Evolutionary conservation across 1,140 invertebrate species (phyloP), one percentile per base, ranked within the genome.

Genomic region (Oreohelix idahoensis): DNA sequence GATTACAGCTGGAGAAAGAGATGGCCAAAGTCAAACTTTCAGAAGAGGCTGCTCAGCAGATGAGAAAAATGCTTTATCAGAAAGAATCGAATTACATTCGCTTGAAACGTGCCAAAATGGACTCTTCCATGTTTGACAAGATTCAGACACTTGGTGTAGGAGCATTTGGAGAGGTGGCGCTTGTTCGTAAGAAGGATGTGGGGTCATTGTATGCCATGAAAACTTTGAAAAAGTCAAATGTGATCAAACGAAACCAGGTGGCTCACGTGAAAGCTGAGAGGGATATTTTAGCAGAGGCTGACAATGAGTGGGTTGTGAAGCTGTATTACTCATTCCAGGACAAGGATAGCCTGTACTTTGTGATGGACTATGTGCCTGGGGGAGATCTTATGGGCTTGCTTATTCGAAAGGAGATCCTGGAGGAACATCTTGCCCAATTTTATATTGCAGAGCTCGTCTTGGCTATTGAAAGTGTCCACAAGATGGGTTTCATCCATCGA

Each of bases 241-340:
- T 99, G 11, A 93, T 99, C 20, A 98, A 98, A 92, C 95, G 98
- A 42, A 99, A 99, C 93, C 98, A 99, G 93, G 97, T 98, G 66
- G 98, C 97, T 26, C 97, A 99, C 93, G 98, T 99, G 0, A 99
- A 99, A 93, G 98, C 98, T 15, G 98, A 99, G 92, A 94, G 98
- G 75, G 98, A 99, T 93, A 99, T 99, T 91, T 93, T 99, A 77
- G 98, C 98, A 0, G 98, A 99, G 93, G 98, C 98, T 2, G 98
- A 99, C 92, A 99, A 99, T 92, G 97, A 99, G 91, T 99, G 98
- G 98, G 98, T 99, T 81, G 98, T 99, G 75, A 99, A 99, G 93
- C 94, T 99, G 42, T 99, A 99, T 92, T 99, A 99, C 94, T 99
- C 98, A 83, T 99, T 99, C 94, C 95, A 96, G 89, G 94, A 94